These are phyloP conservation scores for Falcunculus frontatus DNA, from an alignment of 2,113 vertebrate genomes.

Conservation along the genomic window DNA sequence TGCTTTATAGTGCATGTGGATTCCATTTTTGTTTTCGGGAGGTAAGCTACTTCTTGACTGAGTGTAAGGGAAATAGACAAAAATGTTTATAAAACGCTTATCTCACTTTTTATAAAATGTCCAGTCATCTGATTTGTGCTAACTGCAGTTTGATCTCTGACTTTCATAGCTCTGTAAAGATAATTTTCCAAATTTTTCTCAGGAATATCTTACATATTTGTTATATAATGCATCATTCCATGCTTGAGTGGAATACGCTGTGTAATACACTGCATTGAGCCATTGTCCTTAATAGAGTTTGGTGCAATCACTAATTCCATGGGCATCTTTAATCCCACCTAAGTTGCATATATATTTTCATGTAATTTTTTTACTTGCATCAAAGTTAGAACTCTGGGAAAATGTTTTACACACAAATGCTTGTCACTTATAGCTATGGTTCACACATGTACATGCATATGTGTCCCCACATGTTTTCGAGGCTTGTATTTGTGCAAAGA, in stretches of 20 bases:
- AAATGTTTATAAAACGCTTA: neutral
- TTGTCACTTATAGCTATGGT: neutral
- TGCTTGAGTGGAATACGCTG: neutral
- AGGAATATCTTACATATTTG: neutral
- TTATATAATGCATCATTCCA: neutral
- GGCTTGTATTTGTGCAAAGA: neutral
- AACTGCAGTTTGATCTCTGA: neutral
- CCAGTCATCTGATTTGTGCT: neutral
- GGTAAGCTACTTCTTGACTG: neutral
- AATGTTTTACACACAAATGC: neutral
- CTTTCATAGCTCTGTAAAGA: neutral
- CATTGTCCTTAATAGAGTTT: neutral
- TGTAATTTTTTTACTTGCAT: neutral
- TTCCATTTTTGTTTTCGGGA: neutral
- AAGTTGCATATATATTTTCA: neutral
- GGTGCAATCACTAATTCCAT: neutral
- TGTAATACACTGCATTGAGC: neutral
- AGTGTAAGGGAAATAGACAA: neutral
- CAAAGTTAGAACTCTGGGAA: neutral
- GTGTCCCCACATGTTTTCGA: neutral
- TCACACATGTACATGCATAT: rapidly evolving
- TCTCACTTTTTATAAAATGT: neutral
- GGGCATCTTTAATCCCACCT: neutral
- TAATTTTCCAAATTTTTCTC: neutral
- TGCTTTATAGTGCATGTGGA: neutral